Evolutionary conservation across 2,113 vertebrate species (phyloP).

Genomic region (Tychaedon coryphoeus): DNA sequence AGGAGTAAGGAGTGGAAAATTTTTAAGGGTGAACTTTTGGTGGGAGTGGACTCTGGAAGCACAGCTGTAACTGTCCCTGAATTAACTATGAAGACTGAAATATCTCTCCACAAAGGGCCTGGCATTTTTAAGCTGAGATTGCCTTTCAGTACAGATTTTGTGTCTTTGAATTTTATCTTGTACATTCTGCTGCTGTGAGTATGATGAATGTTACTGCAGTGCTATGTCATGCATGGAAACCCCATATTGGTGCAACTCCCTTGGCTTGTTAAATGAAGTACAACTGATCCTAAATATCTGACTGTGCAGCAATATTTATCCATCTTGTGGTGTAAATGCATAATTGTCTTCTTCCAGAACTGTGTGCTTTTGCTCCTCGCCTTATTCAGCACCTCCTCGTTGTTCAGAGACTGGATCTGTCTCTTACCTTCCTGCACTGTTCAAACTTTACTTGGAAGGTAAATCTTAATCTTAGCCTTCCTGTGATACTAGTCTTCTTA

Average conservation of each 20-base stretch:
- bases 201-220: neutral
- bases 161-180: neutral
- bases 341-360: neutral
- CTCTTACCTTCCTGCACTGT: neutral
- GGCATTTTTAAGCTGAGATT: neutral
- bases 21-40: neutral
- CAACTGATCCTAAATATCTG: neutral
- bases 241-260: neutral
- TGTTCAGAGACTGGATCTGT: accelerated
- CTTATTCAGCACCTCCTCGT: neutral
- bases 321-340: neutral
- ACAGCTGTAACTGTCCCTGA: neutral
- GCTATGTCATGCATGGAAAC: neutral
- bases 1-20: neutral
- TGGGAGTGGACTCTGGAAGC: neutral
- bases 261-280: neutral
- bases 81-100: neutral
- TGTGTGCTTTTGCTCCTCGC: neutral
- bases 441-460: neutral
- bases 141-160: neutral
- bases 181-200: neutral
- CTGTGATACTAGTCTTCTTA: neutral
- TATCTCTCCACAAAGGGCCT: neutral
- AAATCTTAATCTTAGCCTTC: neutral
- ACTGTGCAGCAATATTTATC: neutral